Evolutionary conservation across 2,888 invertebrate species (phyloP).

Genomic region (Nebria salina): DNA sequence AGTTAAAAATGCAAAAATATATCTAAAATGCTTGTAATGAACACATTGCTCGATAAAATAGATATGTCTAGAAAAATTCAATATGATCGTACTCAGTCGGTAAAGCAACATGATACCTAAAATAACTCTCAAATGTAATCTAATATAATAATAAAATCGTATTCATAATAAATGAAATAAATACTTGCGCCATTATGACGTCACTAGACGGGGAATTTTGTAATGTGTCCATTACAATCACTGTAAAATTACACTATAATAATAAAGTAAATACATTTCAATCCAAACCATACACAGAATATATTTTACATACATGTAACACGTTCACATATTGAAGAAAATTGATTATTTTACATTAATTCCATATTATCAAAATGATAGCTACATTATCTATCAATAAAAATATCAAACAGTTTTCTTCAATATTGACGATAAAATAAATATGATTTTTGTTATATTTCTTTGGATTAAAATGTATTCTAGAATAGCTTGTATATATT

Average conservation of each 20-base stretch:
- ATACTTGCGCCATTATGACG: too few relatives aligned
- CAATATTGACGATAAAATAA: neutral
- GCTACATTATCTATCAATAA: neutral
- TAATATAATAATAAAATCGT: too few relatives aligned
- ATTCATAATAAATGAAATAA: too few relatives aligned
- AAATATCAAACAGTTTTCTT: neutral
- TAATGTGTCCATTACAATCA: constrained; percentile 48
- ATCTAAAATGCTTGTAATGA: constrained; percentile 24
- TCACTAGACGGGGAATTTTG: neutral
- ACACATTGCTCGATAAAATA: neutral
- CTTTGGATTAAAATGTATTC: constrained; percentile 34
- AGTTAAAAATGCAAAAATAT: constrained; percentile 43
- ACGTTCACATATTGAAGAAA: neutral
- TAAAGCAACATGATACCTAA: too few relatives aligned
- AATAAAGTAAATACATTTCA: constrained; percentile 51
- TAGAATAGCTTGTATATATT: constrained; percentile 42
- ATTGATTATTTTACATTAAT: neutral
- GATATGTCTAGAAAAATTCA: too few relatives aligned
- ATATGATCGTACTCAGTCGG: too few relatives aligned
- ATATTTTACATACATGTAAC: constrained; percentile 2
- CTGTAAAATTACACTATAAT: constrained; percentile 54
- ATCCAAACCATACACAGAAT: constrained; percentile 52
- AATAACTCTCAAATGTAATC: too few relatives aligned
- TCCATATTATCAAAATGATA: neutral
- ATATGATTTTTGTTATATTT: constrained; percentile 53